Percentiles rank a stretch among this genome's conserved stretches.
Evolutionary conservation across 1,140 invertebrate genomes (phyloP).

Genomic region (Physella acuta): DNA sequence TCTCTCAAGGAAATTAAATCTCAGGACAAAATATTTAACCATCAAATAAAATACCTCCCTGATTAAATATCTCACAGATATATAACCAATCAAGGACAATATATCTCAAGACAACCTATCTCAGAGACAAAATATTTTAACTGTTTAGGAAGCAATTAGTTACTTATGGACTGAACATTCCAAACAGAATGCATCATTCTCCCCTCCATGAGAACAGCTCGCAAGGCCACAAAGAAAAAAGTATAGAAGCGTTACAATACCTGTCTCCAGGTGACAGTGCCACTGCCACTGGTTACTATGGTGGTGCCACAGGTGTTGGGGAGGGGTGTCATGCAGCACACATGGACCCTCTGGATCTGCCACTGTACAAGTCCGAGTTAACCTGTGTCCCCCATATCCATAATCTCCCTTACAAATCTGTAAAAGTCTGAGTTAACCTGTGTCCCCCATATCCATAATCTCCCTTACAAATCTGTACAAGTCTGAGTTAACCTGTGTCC

Average conservation of each 20-base stretch:
- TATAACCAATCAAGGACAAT: background rate
- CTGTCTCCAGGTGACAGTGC: slow-evolving; percentile 21
- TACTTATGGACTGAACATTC: background rate
- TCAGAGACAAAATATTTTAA: background rate
- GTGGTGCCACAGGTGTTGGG: slow-evolving; percentile 10
- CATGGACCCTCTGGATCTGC: slow-evolving; percentile 6
- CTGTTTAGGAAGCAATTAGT: background rate
- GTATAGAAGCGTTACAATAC: too few relatives aligned
- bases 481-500: too few relatives aligned
- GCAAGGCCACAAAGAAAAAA: too few relatives aligned
- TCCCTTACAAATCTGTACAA: too few relatives aligned
- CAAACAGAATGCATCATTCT: background rate
- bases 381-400: too few relatives aligned
- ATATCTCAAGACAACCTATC: background rate
- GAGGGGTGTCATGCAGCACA: slow-evolving; percentile 2
- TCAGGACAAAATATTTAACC: background rate
- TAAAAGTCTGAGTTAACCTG: too few relatives aligned
- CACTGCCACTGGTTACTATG: slow-evolving; percentile 17
- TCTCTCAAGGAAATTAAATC: background rate
- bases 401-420: too few relatives aligned
- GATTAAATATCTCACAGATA: background rate
- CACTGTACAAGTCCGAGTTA: background rate
- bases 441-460: too few relatives aligned
- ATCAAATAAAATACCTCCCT: background rate
- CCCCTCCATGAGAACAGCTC: background rate